Percentiles rank a stretch among this genome's conserved stretches.
These are phyloP conservation scores for Eilema caniola DNA, from an alignment of 2,888 invertebrate species.

Conservation along the genomic window DNA sequence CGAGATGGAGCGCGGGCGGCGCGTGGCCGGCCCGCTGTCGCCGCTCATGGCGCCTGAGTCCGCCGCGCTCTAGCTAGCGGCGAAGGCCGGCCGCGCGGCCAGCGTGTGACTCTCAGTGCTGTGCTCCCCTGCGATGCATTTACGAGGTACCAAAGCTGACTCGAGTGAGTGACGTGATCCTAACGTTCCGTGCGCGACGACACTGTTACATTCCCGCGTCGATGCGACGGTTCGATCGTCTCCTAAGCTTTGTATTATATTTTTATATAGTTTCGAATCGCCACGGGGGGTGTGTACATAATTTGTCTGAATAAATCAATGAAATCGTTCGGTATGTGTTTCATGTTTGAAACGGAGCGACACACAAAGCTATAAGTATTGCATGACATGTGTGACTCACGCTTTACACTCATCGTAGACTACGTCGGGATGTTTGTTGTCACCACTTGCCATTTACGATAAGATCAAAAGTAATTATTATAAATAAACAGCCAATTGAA, in stretches of 20 bases:
- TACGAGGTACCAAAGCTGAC: slow-evolving; percentile 75
- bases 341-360: slow-evolving; percentile 19
- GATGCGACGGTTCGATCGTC: slow-evolving; percentile 65
- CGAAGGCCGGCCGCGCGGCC: slow-evolving; percentile 77
- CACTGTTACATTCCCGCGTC: slow-evolving; percentile 68
- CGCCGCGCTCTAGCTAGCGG: slow-evolving; percentile 89
- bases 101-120: slow-evolving; percentile 76
- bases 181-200: slow-evolving; percentile 54
- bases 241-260: slow-evolving; percentile 80
- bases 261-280: slow-evolving; percentile 71
- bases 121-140: slow-evolving; percentile 69
- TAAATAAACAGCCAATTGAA: slow-evolving; percentile 35
- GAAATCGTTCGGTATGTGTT: slow-evolving; percentile 55
- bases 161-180: slow-evolving; percentile 63
- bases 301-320: slow-evolving; percentile 70
- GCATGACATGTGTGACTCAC: slow-evolving; percentile 33
- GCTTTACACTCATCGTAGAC: slow-evolving; percentile 25
- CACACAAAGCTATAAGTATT: slow-evolving; percentile 15
- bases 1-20: slow-evolving; percentile 93
- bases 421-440: slow-evolving; percentile 36
- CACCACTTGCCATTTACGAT: slow-evolving; percentile 39
- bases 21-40: slow-evolving; percentile 92
- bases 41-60: slow-evolving; percentile 93
- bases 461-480: slow-evolving; percentile 39
- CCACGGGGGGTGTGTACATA: slow-evolving; percentile 73